Evolutionary conservation across 2,797 vertebrate genomes (phyloP), one percentile per base, ranked within the genome.

Genomic region (Chaunax sp.): DNA sequence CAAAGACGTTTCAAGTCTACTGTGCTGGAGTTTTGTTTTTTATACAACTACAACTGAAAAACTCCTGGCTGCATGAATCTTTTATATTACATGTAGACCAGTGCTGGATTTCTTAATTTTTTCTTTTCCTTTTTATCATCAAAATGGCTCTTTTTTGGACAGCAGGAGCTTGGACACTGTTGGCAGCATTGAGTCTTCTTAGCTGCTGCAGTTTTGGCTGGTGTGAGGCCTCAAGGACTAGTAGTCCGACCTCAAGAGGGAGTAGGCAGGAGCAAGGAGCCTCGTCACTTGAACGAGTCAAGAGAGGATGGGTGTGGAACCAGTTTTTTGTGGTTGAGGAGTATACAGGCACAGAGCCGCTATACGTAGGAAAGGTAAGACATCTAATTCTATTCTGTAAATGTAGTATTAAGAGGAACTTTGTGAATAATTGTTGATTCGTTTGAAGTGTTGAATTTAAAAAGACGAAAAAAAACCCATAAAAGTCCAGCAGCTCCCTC

Each of bases 281-380:
- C 28, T 92, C 91, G 11, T 93, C 94, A 0, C 23, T 93, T 0
- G 96, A 96, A 60, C 90, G 98, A 52, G 97, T 98, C 66, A 99
- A 98, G 90, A 95, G 97, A 25, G 98, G 97, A 91, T 99, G 98
- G 98, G 98, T 99, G 77, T 99, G 98, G 98, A 99, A 99, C 85
- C 98, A 99, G 75, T 99, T 99, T 92, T 99, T 99, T 63, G 97
- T 99, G 83, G 97, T 99, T 88, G 98, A 99, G 83, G 98, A 99
- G 88, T 99, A 99, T 92, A 99, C 97, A 0, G 98, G 97, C 77
- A 98, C 97, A 0, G 98, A 99, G 77, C 97, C 97, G 0, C 95
- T 99, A 15, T 99, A 99, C 0, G 98, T 99, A 26, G 97, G 98
- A 81, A 99, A 99, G 98, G 98, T 99, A 96, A 87, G 85, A 40